phyloP scores from a whole-genome alignment of 2,797 vertebrate species.

The Phoeniculus purpureus region DNA sequence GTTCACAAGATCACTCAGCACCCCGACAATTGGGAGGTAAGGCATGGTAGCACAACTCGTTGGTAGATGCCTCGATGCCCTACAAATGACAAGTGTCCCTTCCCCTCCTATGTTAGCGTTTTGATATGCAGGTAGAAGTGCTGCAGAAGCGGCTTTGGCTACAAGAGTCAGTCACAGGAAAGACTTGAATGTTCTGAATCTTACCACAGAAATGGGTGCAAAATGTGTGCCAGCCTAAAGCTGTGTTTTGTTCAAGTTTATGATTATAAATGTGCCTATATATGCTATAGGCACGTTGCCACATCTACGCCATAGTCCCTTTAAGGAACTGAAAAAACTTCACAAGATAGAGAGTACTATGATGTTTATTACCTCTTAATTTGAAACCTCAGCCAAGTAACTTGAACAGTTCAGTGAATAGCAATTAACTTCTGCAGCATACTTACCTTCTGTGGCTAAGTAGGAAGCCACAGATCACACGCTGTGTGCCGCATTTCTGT shows the following conservation, averaged over 20 bases:
- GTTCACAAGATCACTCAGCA: constrained; percentile 87
- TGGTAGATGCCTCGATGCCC: background rate
- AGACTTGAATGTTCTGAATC: background rate
- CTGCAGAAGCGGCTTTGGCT: background rate
- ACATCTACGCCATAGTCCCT: background rate
- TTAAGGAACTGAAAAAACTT: background rate
- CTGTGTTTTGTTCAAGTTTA: background rate
- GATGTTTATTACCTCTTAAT: background rate
- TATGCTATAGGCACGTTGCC: too few species aligned
- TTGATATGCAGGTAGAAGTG: background rate
- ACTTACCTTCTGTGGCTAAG: background rate
- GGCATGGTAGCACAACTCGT: background rate
- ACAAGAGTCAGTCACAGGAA: background rate
- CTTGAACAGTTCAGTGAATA: background rate
- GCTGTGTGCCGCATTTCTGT: rapidly evolving
- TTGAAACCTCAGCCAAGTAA: background rate
- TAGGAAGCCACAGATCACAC: background rate
- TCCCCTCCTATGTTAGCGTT: background rate
- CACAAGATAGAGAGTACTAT: background rate
- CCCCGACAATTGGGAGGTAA: constrained; percentile 90
- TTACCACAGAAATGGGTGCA: background rate
- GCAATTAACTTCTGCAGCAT: background rate
- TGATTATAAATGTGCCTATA: too few species aligned
- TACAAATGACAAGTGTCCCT: background rate
- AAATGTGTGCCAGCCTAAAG: background rate